Base-by-base conservation (phyloP, 2,888 invertebrate species). In the Tenthredo scrophulariae region DNA sequence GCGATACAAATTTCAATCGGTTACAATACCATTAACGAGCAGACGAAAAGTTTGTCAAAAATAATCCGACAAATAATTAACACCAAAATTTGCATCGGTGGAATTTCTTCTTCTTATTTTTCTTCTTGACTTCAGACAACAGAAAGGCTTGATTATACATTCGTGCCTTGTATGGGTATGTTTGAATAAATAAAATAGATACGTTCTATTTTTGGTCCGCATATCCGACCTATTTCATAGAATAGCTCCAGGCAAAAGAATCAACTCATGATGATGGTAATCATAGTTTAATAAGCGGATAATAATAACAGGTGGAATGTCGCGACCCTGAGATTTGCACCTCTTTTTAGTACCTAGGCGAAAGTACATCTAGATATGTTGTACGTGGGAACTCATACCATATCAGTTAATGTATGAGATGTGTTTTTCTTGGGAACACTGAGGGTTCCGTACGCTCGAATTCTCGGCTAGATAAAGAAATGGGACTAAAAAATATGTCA, bases 261-360 rank as follows among this genome's bases (percentile, higher is more conserved):
- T 46, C 43, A 26, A 75, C 75, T 46, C 26, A 46, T 75, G 46
- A 75, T 75, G 43, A 75, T 75, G 46, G 46, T 22, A 26, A 75
- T 77, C 46, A 77, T 50, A 29, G 72, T 40, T 37, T 43, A 43
- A 37, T 37, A 33, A 70, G 70, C 37, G 70, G 37, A 46, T 75
- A 75, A 26, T 40, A 46, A 46, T 46, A 40, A 62, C 22, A 62
- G 10, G n/a, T 26, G 75, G 10, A 46, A 54, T 50, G 29, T 54
- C 77, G 29, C 77, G 77, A 29, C 54, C 77, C 50, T 77, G 50
- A 77, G 77, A 29, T 77, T 77, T 18, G 77, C 77, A 77, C 77
- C 26, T 74, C 40, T 74, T 74, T 74, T 10, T 74, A 70, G 22
- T 18, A 43, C 26, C 33, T 15, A 67, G 6, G 40, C 74, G 43